Evolutionary conservation across 2,797 vertebrate species (phyloP), one percentile per base, ranked within the genome.

Genomic region (Diplodus sargus): DNA sequence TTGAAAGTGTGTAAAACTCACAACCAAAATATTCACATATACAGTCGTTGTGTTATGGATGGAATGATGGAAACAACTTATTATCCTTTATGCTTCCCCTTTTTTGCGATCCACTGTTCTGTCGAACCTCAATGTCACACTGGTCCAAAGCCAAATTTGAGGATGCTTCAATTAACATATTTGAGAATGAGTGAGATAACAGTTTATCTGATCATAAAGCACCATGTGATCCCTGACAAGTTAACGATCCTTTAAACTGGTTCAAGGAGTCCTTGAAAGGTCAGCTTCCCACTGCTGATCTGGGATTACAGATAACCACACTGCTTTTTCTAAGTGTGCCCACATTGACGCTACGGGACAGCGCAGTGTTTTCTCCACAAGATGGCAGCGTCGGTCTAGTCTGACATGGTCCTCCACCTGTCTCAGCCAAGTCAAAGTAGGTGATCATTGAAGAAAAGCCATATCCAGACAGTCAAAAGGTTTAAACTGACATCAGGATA

Each of bases 361-460:
- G 17, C 22, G 14, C 43, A 42, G 25, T 17, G 9, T 23, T 20
- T 8, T 28, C 1, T 68, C 74, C 94, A 92, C 90, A 87, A 92
- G 94, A 89, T 91, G 91, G 83, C 82, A 81, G 84, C 73, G 78
- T 91, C 85, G 76, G 22, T 76, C 67, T 72, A 89, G 59, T 77
- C 74, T 89, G 61, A 22, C 6, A 1, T 42, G 23, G 18, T 23
- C 57, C 61, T 77, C 64, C 75, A 83, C 81, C 88, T 86, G 84
- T 75, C 76, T 1, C 20, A 57, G 34, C 23, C 43, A 74, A 52
- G 59, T 83, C 68, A 79, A 63, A 79, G 16, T 25, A 20, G 57
- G 14, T 48, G 23, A 71, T 14, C 17, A 76, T n/a, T 60, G 11
- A 63, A 17, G 4, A 9, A 23, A 63, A 25, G 25, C 9, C 13